Base-by-base conservation (phyloP, 1,140 invertebrate genomes). In the Ectropis grisescens region DNA sequence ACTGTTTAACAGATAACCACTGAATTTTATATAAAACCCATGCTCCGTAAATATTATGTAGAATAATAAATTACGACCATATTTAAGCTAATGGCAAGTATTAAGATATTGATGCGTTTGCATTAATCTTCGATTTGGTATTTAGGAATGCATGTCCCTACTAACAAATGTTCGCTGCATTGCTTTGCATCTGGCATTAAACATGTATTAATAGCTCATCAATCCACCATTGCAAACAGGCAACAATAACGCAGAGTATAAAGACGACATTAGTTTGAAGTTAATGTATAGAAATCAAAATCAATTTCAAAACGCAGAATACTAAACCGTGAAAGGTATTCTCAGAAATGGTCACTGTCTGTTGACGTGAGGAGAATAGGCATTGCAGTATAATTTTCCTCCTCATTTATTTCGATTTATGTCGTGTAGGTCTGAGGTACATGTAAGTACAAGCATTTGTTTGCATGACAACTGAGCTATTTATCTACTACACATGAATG, bases 241-340 rank as follows among this genome's bases (percentile, higher is more conserved):
- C n/a, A n/a, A n/a, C n/a, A n/a, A n/a, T n/a, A 29, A 53, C 41
- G 31, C 16, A 35, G 16, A 37, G 37, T 22, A 5, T 22, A 47
- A 53, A 40, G 11, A 27, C 36, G 33, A 47, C 35, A 41, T 31
- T 30, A 4, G 19, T 22, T 5, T 22, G 19, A 22, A 9, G 19
- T 9, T n/a, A n/a, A 22, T 9, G 9, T 9, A 4, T 22, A 43
- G 47, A 47, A 50, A 55, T 47, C 39, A 38, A 47, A 58, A 48
- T 54, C 43, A 47, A 44, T 58, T 50, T 50, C 44, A 47, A 50
- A 58, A 51, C 54, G 50, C 33, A 51, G 52, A 50, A 55, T 50
- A 51, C 40, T 43, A 42, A 49, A 45, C 34, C 53, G 61, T 65
- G 67, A 78, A 78, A 71, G 65, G 58, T 50, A 42, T 72, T 64